Conservation (phyloP, 2,888 invertebrate species). For the Opisthograptis luteolata region DNA sequence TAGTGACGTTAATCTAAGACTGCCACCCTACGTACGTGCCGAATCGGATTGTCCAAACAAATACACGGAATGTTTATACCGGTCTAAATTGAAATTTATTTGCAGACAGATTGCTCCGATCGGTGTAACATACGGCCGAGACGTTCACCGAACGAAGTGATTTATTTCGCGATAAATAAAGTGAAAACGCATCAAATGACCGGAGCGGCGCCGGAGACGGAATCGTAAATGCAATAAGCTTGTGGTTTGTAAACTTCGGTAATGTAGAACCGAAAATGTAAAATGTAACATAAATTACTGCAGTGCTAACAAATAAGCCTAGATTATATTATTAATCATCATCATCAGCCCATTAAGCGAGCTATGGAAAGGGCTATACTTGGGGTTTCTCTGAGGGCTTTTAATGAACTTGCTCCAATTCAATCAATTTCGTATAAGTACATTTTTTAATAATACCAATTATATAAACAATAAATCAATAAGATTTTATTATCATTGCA, state of each 20-base stretch:
- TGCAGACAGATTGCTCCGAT: slow-evolving; percentile 40
- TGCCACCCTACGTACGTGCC: slow-evolving; percentile 45
- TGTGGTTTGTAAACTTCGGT: slow-evolving; percentile 3
- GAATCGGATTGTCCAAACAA: slow-evolving; percentile 57
- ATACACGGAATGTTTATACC: slow-evolving; percentile 45
- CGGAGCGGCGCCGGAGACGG: slow-evolving; percentile 6
- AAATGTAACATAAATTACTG: slow-evolving; percentile 5
- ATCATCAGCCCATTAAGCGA: too few species aligned
- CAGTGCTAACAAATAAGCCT: too few species aligned
- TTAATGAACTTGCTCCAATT: too few species aligned
- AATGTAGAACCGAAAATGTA: slow-evolving; percentile 14
- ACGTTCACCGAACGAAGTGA: slow-evolving; percentile 37
- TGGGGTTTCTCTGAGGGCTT: too few species aligned
- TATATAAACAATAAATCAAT: too few species aligned
- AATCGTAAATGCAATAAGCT: slow-evolving; percentile 7
- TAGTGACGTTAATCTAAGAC: slow-evolving; percentile 48
- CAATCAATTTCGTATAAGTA: too few species aligned
- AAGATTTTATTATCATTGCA: too few species aligned
- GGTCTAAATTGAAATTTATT: slow-evolving; percentile 67
- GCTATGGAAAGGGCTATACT: too few species aligned
- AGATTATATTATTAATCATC: too few species aligned
- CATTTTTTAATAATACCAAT: too few species aligned
- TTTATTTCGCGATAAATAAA: slow-evolving; percentile 44
- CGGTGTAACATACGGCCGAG: slow-evolving; percentile 35
- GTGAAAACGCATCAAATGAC: slow-evolving; percentile 17